Conservation (phyloP, 2,113 vertebrate genomes). For the Thoracochromis brauschi region DNA sequence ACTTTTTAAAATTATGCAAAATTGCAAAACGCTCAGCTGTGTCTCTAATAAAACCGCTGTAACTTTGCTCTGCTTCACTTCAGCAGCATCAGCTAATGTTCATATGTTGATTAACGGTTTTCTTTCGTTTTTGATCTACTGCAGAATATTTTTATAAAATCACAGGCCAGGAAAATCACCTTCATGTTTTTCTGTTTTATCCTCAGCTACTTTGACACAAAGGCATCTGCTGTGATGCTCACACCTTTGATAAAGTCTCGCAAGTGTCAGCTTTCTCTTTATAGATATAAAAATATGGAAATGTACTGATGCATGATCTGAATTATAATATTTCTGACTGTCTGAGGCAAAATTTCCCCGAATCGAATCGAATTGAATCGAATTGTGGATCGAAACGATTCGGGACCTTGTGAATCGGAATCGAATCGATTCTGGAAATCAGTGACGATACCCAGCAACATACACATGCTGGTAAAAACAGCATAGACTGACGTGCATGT, state of each 20-base stretch:
- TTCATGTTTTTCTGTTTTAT: background rate
- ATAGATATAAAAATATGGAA: background rate
- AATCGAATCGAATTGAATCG: rapidly evolving
- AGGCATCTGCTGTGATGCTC: background rate
- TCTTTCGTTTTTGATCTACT: background rate
- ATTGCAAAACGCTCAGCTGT: too few species aligned
- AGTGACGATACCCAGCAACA: background rate
- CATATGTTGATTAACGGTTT: background rate
- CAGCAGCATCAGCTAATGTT: too few species aligned
- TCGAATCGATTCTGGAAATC: background rate
- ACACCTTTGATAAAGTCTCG: background rate
- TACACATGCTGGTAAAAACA: background rate
- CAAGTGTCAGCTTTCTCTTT: background rate
- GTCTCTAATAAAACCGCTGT: too few species aligned
- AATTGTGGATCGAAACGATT: background rate
- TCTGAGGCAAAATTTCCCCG: background rate
- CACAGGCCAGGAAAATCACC: background rate
- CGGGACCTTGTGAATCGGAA: background rate
- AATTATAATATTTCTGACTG: background rate
- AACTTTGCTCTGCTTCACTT: too few species aligned
- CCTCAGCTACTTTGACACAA: background rate
- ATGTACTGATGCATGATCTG: background rate
- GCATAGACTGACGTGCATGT: background rate
- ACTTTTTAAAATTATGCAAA: too few species aligned
- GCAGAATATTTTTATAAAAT: background rate